These are phyloP conservation scores for Psilopogon haemacephalus DNA, from an alignment of 2,113 vertebrate species.

Conservation along the genomic window DNA sequence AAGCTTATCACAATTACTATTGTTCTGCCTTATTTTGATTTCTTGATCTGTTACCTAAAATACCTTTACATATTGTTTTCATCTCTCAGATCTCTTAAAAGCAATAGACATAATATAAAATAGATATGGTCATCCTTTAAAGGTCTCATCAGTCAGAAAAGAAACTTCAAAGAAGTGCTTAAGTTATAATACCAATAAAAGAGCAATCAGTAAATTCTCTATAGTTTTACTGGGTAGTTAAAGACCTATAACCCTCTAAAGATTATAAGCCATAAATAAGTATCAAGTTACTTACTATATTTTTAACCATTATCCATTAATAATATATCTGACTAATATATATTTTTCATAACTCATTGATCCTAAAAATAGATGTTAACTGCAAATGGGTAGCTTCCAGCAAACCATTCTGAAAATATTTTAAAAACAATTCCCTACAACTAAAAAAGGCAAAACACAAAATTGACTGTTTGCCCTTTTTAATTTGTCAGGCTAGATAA, in stretches of 20 bases:
- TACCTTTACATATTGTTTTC: not conserved
- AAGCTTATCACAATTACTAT: not conserved
- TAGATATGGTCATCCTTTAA: slow-evolving; percentile 21
- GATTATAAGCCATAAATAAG: slow-evolving; percentile 46
- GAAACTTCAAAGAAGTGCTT: slow-evolving; percentile 1
- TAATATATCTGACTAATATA: slow-evolving; percentile 23
- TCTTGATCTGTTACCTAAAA: not conserved
- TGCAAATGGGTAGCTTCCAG: not conserved
- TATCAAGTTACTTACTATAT: slow-evolving; percentile 32
- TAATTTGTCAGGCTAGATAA: not conserved
- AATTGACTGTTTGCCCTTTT: not conserved
- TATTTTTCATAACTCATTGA: not conserved
- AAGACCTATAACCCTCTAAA: slow-evolving; percentile 46
- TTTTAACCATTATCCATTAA: slow-evolving; percentile 32
- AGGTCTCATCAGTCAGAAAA: slow-evolving; percentile 8
- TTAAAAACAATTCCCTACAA: not conserved
- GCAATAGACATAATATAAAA: slow-evolving; percentile 1
- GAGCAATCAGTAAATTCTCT: slow-evolving; percentile 44
- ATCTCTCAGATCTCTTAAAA: not conserved
- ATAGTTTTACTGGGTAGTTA: slow-evolving; percentile 40
- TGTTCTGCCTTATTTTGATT: not conserved
- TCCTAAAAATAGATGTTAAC: not conserved
- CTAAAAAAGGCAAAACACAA: not conserved
- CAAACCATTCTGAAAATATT: not conserved
- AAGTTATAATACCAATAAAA: slow-evolving; percentile 49